Evolutionary conservation across 2,113 vertebrate genomes (phyloP).

Genomic region (Quiscalus mexicanus): DNA sequence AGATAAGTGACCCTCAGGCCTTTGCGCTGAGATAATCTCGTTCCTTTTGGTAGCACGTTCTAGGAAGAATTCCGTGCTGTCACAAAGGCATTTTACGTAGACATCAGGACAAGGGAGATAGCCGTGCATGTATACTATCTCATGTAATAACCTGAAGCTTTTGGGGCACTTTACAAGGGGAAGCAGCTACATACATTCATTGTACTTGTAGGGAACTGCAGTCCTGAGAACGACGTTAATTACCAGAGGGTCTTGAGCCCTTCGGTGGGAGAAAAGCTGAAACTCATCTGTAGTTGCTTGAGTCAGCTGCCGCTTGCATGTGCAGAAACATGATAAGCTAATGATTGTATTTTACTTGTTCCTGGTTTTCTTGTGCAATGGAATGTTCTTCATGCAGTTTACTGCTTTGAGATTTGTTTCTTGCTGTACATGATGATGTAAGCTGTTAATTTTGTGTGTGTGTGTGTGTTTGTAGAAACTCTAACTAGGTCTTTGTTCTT

Average conservation of each 20-base stretch:
- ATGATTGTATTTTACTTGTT: neutral
- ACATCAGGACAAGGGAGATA: neutral
- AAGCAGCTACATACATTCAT: rapidly evolving
- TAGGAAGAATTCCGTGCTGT: neutral
- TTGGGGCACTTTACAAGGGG: neutral
- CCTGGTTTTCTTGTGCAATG: neutral
- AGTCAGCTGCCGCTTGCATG: neutral
- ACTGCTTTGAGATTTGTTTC: neutral
- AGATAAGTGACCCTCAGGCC: neutral
- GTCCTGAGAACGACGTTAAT: neutral
- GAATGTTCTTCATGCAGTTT: neutral
- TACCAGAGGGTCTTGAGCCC: neutral
- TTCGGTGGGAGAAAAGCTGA: neutral
- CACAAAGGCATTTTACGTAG: rapidly evolving
- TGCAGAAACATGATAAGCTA: neutral
- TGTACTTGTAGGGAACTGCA: neutral
- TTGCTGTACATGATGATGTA: rapidly evolving
- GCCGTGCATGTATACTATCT: rapidly evolving
- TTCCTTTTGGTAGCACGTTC: neutral
- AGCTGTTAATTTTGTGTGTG: neutral
- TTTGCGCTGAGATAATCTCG: neutral
- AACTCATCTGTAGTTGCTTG: neutral
- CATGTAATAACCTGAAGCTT: neutral
- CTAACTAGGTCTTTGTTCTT: neutral
- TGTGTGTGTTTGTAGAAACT: neutral